Evolutionary conservation across 2,113 vertebrate species (phyloP).

Genomic region (Cebus imitator): DNA sequence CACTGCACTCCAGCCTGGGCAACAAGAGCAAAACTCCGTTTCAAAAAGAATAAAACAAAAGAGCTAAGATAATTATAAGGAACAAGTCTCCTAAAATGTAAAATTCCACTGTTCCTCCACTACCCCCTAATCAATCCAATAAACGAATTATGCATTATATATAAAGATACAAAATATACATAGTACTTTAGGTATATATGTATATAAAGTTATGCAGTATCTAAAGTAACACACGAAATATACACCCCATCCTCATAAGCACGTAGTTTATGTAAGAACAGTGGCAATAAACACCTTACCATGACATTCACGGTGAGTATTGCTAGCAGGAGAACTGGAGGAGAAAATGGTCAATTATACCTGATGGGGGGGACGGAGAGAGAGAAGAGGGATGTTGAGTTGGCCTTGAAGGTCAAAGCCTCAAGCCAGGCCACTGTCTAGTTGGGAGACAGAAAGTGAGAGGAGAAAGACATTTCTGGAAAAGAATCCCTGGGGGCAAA

Average conservation of each 20-base stretch:
- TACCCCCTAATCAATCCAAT: background rate
- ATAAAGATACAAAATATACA: background rate
- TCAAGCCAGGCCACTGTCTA: too few relatives aligned
- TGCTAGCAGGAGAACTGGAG: background rate
- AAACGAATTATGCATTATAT: background rate
- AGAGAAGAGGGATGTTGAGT: background rate
- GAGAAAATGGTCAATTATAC: background rate
- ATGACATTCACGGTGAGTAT: background rate
- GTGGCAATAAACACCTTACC: background rate
- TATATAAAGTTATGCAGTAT: background rate
- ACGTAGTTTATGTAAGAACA: background rate
- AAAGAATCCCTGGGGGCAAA: background rate
- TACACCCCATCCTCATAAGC: background rate
- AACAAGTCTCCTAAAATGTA: background rate
- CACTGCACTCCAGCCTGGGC: too few relatives aligned
- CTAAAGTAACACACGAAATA: background rate
- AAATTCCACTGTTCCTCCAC: background rate
- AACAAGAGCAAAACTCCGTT: too few relatives aligned
- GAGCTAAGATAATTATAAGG: background rate
- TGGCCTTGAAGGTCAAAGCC: background rate
- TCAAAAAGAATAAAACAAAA: background rate
- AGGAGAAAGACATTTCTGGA: background rate
- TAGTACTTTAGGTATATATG: background rate
- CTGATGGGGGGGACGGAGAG: background rate
- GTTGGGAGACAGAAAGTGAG: background rate